Percentiles rank a stretch among this genome's conserved stretches.
These are phyloP conservation scores for Anguilla rostrata DNA, from an alignment of 2,113 vertebrate genomes.

Conservation along the genomic window DNA sequence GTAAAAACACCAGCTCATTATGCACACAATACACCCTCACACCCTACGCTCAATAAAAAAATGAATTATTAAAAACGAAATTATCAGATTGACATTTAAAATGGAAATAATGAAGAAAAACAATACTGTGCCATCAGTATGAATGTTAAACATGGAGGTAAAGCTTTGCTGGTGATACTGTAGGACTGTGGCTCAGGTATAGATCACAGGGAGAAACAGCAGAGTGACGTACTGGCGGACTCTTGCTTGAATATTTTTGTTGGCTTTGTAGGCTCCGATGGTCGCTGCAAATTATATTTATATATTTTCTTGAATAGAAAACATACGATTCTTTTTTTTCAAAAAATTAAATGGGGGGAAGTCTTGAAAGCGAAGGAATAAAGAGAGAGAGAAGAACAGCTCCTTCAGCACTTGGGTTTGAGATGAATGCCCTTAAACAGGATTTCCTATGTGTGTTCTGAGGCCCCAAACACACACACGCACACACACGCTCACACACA, in stretches of 20 bases:
- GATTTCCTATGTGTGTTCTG: slow-evolving; percentile 59
- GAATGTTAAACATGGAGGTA: not conserved
- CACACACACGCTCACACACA: too few relatives aligned
- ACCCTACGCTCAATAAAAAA: not conserved
- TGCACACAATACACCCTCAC: slow-evolving; percentile 6
- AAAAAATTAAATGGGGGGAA: not conserved
- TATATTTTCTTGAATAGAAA: slow-evolving; percentile 9
- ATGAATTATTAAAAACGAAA: not conserved
- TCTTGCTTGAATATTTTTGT: too few relatives aligned
- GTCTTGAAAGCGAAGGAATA: slow-evolving; percentile 8
- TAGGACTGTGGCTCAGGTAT: not conserved
- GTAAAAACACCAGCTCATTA: slow-evolving; percentile 30
- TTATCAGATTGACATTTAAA: too few relatives aligned
- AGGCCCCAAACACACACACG: slow-evolving; percentile 48
- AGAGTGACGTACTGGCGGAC: not conserved
- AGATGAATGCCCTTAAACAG: slow-evolving; percentile 55
- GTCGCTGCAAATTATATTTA: too few relatives aligned
- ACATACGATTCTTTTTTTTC: not conserved
- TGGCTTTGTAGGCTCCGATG: too few relatives aligned
- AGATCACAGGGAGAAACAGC: not conserved
- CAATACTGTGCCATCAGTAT: not conserved
- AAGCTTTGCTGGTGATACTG: not conserved
- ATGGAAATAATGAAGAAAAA: not conserved
- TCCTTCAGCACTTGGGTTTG: slow-evolving; percentile 27
- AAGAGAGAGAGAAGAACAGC: slow-evolving; percentile 19